These are phyloP conservation scores for Pelagia noctiluca DNA, from an alignment of 30 jellyfish, hydroid and myxozoan genomes.

Conservation along the genomic window DNA sequence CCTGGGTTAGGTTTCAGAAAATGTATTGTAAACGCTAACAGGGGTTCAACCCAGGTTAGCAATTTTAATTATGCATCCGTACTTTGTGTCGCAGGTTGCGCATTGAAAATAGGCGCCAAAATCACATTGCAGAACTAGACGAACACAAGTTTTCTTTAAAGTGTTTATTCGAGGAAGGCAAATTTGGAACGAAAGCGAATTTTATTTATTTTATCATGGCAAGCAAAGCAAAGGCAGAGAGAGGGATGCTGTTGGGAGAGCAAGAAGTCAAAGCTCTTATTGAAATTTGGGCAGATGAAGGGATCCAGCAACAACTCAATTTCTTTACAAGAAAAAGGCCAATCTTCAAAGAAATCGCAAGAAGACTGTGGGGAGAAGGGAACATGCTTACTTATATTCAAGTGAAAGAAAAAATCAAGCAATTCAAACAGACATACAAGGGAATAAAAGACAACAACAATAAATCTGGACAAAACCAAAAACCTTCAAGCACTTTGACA, in stretches of 20 bases:
- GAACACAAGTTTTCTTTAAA: too few relatives aligned
- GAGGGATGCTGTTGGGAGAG: conserved; percentile 37
- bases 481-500: too few relatives aligned
- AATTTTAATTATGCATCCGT: neutral
- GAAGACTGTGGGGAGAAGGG: conserved; percentile 17
- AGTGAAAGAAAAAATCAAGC: too few relatives aligned
- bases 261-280: conserved; percentile 24
- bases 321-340: conserved; percentile 24
- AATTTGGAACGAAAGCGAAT: too few relatives aligned
- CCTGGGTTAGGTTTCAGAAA: conserved; percentile 37
- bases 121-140: too few relatives aligned
- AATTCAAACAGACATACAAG: too few relatives aligned
- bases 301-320: conserved; percentile 66
- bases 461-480: too few relatives aligned
- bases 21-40: conserved; percentile 62
- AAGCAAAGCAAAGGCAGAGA: too few relatives aligned
- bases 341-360: conserved; percentile 6
- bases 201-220: too few relatives aligned
- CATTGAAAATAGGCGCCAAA: conserved; percentile 48
- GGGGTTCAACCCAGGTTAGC: conserved; percentile 39
- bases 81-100: neutral
- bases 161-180: too few relatives aligned
- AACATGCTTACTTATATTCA: too few relatives aligned
- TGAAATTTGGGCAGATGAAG: conserved; percentile 60
- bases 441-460: too few relatives aligned